phyloP scores from a whole-genome alignment of 1,140 invertebrate genomes.

The Anoplophora glabripennis region DNA sequence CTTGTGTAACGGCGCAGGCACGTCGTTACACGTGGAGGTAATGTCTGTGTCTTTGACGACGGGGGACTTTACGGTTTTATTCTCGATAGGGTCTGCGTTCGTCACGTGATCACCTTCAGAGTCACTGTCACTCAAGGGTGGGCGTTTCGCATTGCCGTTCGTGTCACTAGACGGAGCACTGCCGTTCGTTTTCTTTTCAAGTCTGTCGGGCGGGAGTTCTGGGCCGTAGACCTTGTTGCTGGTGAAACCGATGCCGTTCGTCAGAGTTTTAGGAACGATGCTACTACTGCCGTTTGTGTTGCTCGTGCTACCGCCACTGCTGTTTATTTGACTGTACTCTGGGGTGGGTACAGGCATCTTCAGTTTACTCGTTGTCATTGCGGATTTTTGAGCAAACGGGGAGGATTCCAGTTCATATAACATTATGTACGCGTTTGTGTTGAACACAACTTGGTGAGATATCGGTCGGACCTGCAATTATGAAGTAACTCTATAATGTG shows the following conservation, averaged over 20 bases:
- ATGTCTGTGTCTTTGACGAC: constrained; percentile 5
- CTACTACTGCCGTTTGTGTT: constrained; percentile 11
- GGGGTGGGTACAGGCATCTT: not conserved
- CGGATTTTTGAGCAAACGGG: constrained; percentile 37
- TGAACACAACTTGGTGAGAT: constrained; percentile 69
- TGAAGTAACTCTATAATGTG: no score
- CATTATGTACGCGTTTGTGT: constrained; percentile 85
- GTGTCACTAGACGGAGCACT: constrained; percentile 15
- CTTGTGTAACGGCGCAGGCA: not conserved
- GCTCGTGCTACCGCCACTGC: not conserved
- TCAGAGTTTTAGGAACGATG: constrained; percentile 9
- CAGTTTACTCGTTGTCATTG: constrained; percentile 27
- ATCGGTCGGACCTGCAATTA: constrained; percentile 65
- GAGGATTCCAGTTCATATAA: constrained; percentile 75
- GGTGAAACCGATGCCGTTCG: constrained; percentile 34
- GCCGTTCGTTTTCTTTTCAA: constrained; percentile 18
- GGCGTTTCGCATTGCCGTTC: not conserved
- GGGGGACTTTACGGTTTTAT: not conserved
- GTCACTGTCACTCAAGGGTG: not conserved
- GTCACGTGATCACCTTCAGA: constrained; percentile 2
- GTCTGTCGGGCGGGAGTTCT: constrained; percentile 35
- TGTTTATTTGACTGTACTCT: constrained; percentile 1
- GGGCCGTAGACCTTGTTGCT: constrained; percentile 45
- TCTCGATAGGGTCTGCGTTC: not conserved
- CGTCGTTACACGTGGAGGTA: constrained; percentile 1